Evolutionary conservation across 2,888 invertebrate genomes (phyloP).

Genomic region (Ochropacha duplaris): DNA sequence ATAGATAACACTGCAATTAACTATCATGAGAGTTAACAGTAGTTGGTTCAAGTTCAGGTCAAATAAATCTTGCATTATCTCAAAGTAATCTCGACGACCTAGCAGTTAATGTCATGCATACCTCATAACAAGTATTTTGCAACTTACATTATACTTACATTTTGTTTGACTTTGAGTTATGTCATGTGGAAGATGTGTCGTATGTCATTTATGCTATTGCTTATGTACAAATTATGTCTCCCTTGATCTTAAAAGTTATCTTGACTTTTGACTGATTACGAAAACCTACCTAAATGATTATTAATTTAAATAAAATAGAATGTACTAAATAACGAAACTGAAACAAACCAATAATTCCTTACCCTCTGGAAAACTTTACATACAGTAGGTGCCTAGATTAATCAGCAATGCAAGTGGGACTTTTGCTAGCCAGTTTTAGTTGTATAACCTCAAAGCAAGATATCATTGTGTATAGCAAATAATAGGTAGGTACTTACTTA

Average conservation of each 20-base stretch:
- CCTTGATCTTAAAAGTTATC: background rate
- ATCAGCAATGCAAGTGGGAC: too few species aligned
- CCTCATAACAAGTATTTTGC: too few species aligned
- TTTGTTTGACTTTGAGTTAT: background rate
- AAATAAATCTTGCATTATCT: constrained; percentile 53
- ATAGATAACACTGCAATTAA: constrained; percentile 2
- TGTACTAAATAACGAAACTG: too few species aligned
- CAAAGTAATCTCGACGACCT: constrained; percentile 58
- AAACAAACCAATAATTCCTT: too few species aligned
- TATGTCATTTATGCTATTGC: background rate
- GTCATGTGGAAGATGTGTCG: background rate
- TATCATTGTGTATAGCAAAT: too few species aligned
- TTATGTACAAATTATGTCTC: background rate
- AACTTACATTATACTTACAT: background rate
- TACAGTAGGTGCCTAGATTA: too few species aligned
- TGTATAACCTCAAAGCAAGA: too few species aligned
- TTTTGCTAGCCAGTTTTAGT: too few species aligned
- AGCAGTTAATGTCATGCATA: constrained; percentile 56
- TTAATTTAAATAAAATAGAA: too few species aligned
- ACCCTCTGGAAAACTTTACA: too few species aligned
- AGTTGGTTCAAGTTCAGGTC: constrained; percentile 44
- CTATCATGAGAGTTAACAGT: background rate
- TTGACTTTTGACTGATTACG: background rate
- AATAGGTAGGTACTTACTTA: too few species aligned
- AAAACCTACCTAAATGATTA: too few species aligned